Evolutionary conservation across 2,888 invertebrate genomes (phyloP).

Genomic region (Carcina quercana): DNA sequence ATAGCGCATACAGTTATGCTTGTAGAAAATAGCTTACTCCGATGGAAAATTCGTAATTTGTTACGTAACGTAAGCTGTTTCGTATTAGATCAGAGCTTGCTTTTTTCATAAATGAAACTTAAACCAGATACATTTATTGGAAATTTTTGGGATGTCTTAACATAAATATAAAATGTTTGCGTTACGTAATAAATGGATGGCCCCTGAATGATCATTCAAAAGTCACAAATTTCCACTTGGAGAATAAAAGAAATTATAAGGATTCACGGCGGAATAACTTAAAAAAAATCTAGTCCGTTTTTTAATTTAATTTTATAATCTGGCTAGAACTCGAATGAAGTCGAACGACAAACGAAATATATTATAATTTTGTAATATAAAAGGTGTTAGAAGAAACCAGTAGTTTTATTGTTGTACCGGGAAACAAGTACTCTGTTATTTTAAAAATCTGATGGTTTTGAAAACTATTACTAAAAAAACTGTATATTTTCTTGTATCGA

Average conservation of each 20-base stretch:
- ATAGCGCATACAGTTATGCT: too few relatives aligned
- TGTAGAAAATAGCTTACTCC: too few relatives aligned
- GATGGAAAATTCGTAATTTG: too few relatives aligned
- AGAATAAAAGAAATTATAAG: slow-evolving; percentile 35
- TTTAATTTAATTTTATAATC: slow-evolving; percentile 47
- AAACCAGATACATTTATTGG: slow-evolving; percentile 52
- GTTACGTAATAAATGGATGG: slow-evolving; percentile 16
- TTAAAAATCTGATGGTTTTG: not conserved
- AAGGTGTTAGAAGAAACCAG: too few relatives aligned
- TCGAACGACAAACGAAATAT: slow-evolving; percentile 34
- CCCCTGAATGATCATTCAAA: slow-evolving; percentile 50
- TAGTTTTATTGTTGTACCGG: too few relatives aligned
- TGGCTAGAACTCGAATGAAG: slow-evolving; percentile 42
- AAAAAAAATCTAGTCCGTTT: slow-evolving; percentile 63
- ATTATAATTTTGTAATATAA: too few relatives aligned
- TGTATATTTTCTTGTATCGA: not conserved
- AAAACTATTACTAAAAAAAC: not conserved
- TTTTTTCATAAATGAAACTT: slow-evolving; percentile 48
- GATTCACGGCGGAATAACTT: slow-evolving; percentile 64
- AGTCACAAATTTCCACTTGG: slow-evolving; percentile 27
- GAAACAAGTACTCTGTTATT: not conserved
- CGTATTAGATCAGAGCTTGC: too few relatives aligned
- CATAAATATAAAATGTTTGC: slow-evolving; percentile 35
- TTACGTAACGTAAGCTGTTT: too few relatives aligned
- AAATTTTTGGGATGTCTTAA: too few relatives aligned